Conservation (phyloP, 2,888 invertebrate species). For the Prosopocoilus inquinatus region DNA sequence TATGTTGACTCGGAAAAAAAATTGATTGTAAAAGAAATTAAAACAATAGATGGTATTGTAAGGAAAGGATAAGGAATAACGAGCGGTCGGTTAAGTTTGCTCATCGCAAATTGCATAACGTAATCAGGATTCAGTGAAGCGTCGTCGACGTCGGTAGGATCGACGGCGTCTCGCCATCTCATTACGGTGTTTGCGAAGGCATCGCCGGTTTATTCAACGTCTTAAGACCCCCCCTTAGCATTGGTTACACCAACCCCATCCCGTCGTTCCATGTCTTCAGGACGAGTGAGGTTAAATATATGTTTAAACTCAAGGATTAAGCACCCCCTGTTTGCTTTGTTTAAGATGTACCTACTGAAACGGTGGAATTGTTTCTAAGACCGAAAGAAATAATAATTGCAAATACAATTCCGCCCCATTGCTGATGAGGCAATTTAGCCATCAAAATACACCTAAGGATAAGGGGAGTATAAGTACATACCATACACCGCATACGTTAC, state of each 20-base stretch:
- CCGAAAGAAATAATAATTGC: conserved; percentile 2
- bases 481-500: conserved; percentile 7
- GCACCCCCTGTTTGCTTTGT: conserved; percentile 31
- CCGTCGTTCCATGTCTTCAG: conserved; percentile 1
- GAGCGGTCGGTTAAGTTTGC: conserved; percentile 1
- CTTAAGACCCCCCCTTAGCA: background rate
- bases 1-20: too few species aligned
- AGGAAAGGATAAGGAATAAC: background rate
- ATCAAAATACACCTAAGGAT: conserved; percentile 4
- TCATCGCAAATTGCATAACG: conserved; percentile 4
- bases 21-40: too few species aligned
- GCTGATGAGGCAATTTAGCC: conserved; percentile 11
- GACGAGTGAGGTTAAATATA: conserved; percentile 22
- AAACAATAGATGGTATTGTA: too few species aligned
- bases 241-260: conserved; percentile 12
- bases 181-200: conserved; percentile 15
- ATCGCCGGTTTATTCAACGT: conserved; percentile 2
- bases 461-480: background rate
- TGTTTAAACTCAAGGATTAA: conserved; percentile 29
- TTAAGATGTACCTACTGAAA: conserved; percentile 27
- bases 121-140: conserved; percentile 9
- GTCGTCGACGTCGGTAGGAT: background rate
- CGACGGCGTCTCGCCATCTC: conserved; percentile 6
- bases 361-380: background rate
- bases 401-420: conserved; percentile 10